Evolutionary conservation across 2,888 invertebrate species (phyloP), one percentile per base, ranked within the genome.

Genomic region (Drosophila melanosoma): DNA sequence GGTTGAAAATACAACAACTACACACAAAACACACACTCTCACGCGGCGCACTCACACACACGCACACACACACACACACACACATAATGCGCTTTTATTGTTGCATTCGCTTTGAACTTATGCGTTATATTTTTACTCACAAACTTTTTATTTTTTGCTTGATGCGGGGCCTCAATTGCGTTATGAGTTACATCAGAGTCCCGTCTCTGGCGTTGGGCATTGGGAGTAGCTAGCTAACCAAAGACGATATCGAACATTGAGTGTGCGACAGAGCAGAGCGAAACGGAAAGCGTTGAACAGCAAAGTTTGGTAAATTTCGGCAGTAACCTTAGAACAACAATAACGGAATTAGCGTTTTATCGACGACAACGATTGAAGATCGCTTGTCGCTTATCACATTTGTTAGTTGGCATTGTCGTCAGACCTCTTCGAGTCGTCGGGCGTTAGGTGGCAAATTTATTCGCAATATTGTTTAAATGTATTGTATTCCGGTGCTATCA

Each of bases 181-280:
- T 69, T 49, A 32, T 33, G 74, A 58, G 70, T 83, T 83, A 87
- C 82, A 83, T 87, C 82, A 82, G 77, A 74, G 79, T 57, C 56
- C 33, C 62, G 58, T 71, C 59, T 60, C 42, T 42, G 20, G 57
- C 59, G 57, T 38, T 42, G 20, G 57, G 73, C 40, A 74, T 60
- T 38, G 49, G 36, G 35, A 53, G 63, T 67, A 35, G 58, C 35
- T 67, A 42, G 35, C 42, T 15, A 53, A 49, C 36, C n/a, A 20
- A 61, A 52, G 67, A 83, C 81, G 79, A 79, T 84, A 83, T 57
- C 61, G 59, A 70, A 38, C 54, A 38, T 38, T 49, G n/a, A 23
- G 45, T 58, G 64, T 64, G 36, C 51, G 42, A 42, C 38, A 58
- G 26, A 51, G 59, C 68, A 53, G 57, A 66, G 64, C 67, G 65